Evolutionary conservation across 1,140 invertebrate genomes (phyloP), one percentile per base, ranked within the genome.

Genomic region (Zophobas atratus): DNA sequence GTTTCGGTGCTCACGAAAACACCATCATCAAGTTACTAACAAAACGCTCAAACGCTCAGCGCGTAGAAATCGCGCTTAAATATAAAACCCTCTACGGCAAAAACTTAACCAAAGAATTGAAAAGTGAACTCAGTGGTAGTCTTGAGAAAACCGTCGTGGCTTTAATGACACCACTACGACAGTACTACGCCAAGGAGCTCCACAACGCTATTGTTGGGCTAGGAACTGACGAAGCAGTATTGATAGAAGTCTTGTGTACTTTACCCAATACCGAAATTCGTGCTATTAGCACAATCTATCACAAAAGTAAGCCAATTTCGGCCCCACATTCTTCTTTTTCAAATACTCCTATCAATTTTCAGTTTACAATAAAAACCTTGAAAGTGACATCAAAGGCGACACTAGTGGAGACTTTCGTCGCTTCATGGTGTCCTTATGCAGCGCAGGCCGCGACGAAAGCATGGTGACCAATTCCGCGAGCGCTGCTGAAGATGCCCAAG

Each of bases 51-150:
- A 33, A n/a, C 20, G 8, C 8, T 38, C 60, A 67, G 35, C 38
- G 43, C 41, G 32, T 67, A 3, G 60, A 67, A 67, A 48, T 43
- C 20, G 20, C 20, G 20, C 20, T 20, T 20, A 20, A 20, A 20
- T 20, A 20, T n/a, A 39, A n/a, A 33, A 5, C 1, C 34, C 8
- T 41, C 4, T 6, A 73, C 73, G 56, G 75, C 35, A 76, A 98
- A 93, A 96, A 98, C 87, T 87, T 99, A 46, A 91, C 97, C 51
- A 93, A 94, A 77, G 95, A 98, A 82, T 88, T 99, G 77, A 97
- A 97, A 85, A 95, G 94, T 77, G 97, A 99, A 86, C 89, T 97
- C 3, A 93, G 92, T 81, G 97, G 97, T 20, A 96, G 97, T 83
- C 97, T 98, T 84, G 95, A 98, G 86, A 93, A 97, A 80, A 87